These are phyloP conservation scores for Pantherophis vulpinus DNA, from an alignment of 2,797 vertebrate species.

Conservation along the genomic window DNA sequence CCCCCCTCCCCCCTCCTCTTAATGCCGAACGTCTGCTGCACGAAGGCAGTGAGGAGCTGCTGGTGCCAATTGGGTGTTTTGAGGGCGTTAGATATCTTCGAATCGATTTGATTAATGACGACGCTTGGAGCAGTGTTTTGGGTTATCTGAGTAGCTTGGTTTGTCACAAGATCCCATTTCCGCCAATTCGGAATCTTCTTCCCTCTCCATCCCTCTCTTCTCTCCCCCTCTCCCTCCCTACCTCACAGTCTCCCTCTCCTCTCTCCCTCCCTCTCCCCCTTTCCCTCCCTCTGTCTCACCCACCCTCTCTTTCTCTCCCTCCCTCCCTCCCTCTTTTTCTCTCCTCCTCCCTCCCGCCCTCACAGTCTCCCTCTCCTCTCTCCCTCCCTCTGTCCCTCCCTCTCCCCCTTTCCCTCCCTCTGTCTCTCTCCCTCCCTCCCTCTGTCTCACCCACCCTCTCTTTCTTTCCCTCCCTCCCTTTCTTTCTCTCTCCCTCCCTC, in stretches of 20 bases:
- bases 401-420: not conserved
- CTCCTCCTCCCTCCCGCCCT: no score
- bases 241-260: rapidly evolving
- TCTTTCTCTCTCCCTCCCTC: no score
- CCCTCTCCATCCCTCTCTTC: not conserved
- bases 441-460: no score
- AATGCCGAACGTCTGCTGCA: not conserved
- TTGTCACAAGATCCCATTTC: not conserved
- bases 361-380: not conserved
- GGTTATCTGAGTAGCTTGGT: not conserved
- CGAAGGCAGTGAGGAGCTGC: not conserved
- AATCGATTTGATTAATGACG: not conserved
- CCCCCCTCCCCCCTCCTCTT: no score
- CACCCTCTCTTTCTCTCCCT: not conserved
- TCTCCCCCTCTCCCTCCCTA: no score
- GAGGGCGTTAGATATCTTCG: not conserved
- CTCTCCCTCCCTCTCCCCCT: no score
- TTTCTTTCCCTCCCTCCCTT: no score
- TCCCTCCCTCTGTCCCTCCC: not conserved
- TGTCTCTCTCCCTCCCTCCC: no score
- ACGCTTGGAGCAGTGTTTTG: not conserved
- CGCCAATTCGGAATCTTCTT: not conserved
- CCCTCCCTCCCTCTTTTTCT: no score
- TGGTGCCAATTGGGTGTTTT: not conserved
- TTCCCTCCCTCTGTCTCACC: no score